These are phyloP conservation scores for Drosophila barbarae DNA, from an alignment of 2,888 invertebrate species.

Conservation along the genomic window DNA sequence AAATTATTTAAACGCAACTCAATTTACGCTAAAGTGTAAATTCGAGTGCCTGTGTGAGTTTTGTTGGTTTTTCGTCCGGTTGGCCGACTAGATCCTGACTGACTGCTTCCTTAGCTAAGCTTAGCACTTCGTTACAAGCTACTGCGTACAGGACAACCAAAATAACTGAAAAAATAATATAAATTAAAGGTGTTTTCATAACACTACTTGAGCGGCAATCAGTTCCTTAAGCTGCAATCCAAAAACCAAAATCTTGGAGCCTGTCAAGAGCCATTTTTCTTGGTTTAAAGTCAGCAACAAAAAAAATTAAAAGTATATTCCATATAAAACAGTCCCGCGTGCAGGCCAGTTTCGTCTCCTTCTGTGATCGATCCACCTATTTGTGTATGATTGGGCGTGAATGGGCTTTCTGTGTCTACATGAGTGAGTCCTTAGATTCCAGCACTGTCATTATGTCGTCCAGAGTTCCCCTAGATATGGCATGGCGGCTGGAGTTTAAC, in stretches of 20 bases:
- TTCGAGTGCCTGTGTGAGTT: slow-evolving; percentile 7
- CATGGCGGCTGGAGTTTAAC: slow-evolving; percentile 38
- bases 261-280: background rate
- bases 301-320: background rate
- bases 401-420: slow-evolving; percentile 3
- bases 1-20: background rate
- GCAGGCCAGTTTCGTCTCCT: background rate
- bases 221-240: background rate
- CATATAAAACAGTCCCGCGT: background rate
- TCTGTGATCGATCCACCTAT: background rate
- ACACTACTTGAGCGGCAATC: slow-evolving; percentile 9
- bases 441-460: slow-evolving; percentile 58
- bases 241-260: background rate
- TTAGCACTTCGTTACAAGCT: background rate
- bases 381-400: background rate
- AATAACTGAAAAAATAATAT: background rate
- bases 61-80: background rate
- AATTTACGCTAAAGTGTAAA: slow-evolving; percentile 6
- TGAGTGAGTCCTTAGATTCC: slow-evolving; percentile 42
- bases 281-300: background rate
- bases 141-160: background rate
- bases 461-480: slow-evolving; percentile 45
- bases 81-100: slow-evolving; percentile 17
- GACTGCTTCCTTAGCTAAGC: slow-evolving; percentile 1
- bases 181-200: slow-evolving; percentile 1